These are phyloP conservation scores for Tetanocera ferruginea DNA, from an alignment of 2,888 invertebrate species.

Conservation along the genomic window DNA sequence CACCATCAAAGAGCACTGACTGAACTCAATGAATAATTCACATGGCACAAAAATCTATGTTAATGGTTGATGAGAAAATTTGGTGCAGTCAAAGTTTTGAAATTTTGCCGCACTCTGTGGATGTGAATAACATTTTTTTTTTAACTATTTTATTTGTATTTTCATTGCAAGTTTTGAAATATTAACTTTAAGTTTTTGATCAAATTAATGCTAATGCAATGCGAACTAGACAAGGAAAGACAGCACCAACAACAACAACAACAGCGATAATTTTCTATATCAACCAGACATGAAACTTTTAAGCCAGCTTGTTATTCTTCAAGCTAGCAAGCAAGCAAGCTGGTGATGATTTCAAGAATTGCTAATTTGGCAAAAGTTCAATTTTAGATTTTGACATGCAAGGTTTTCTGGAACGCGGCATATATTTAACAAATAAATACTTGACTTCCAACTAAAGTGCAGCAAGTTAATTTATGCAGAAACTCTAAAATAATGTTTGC, in stretches of 20 bases:
- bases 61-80: conserved; percentile 17
- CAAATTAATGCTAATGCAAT: conserved; percentile 26
- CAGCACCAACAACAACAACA: too few species aligned
- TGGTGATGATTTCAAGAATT: too few species aligned
- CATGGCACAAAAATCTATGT: background rate
- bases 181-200: conserved; percentile 24
- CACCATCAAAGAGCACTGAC: background rate
- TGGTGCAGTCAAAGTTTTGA: background rate
- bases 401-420: background rate
- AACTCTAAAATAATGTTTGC: too few species aligned
- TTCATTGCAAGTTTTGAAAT: background rate
- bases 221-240: background rate
- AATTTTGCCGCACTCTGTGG: background rate
- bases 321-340: too few species aligned
- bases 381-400: background rate
- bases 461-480: too few species aligned
- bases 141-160: background rate
- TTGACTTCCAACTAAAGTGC: too few species aligned
- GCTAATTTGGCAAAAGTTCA: background rate
- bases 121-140: background rate
- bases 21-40: conserved; percentile 23
- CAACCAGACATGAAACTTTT: too few species aligned
- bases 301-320: too few species aligned
- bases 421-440: too few species aligned
- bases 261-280: too few species aligned